Conservation (phyloP, 2,113 vertebrate genomes). For the Toxotes chatareus region DNA sequence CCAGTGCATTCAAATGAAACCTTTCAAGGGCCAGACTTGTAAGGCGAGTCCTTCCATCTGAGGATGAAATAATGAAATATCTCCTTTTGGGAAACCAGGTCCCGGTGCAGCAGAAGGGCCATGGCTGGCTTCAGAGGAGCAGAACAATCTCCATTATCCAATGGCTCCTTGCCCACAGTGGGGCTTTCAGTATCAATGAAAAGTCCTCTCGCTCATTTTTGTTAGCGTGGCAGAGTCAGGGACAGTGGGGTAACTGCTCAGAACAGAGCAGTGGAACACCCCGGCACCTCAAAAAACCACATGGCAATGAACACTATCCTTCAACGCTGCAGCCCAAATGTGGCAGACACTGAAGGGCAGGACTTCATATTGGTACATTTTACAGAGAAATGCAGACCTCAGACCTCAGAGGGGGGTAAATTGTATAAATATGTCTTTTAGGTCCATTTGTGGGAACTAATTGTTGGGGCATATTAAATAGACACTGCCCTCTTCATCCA, state of each 20-base stretch:
- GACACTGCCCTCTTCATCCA: not conserved
- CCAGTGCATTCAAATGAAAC: constrained; percentile 46
- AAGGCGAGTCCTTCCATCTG: constrained; percentile 20
- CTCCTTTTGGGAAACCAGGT: constrained; percentile 40
- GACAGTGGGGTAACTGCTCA: not conserved
- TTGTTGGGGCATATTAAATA: not conserved
- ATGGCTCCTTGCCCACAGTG: constrained; percentile 59
- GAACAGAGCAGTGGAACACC: not conserved
- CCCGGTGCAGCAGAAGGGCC: constrained; percentile 18
- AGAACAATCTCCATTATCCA: constrained; percentile 68
- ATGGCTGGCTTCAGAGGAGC: constrained; percentile 31
- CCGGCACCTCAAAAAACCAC: not conserved
- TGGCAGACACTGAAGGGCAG: too few species aligned
- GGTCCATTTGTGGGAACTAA: not conserved
- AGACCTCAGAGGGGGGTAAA: not conserved
- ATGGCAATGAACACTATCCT: not conserved
- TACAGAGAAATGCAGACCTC: not conserved
- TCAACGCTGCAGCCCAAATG: too few species aligned
- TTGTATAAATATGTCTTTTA: too few species aligned
- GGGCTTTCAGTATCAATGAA: constrained; percentile 48
- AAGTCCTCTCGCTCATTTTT: constrained; percentile 33
- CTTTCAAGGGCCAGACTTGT: constrained; percentile 29
- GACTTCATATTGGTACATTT: too few species aligned
- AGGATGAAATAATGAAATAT: constrained; percentile 61
- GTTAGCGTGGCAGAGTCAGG: constrained; percentile 10